These are phyloP conservation scores for Premnoplex brunnescens DNA, from an alignment of 2,797 vertebrate species.

Conservation along the genomic window DNA sequence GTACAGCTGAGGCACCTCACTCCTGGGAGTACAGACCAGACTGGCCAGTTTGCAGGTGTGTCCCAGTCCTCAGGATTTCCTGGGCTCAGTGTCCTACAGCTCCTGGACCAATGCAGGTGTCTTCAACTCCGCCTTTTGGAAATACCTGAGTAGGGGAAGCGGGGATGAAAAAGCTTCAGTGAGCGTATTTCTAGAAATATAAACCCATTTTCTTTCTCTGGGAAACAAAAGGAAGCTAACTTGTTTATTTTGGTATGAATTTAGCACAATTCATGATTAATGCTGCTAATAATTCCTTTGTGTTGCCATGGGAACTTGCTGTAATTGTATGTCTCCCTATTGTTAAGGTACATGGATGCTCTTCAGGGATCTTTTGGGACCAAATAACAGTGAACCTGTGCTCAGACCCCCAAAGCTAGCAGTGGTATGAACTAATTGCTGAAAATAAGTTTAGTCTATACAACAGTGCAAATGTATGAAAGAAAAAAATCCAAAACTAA, in stretches of 20 bases:
- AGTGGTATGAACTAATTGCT: background rate
- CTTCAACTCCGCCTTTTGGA: background rate
- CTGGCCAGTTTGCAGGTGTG: rapidly evolving
- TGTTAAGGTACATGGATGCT: background rate
- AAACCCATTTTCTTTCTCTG: background rate
- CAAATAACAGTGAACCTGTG: background rate
- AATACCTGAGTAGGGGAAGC: background rate
- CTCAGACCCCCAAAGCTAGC: background rate
- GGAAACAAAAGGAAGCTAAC: background rate
- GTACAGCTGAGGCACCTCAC: rapidly evolving
- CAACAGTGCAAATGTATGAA: background rate
- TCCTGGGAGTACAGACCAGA: rapidly evolving
- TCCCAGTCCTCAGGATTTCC: rapidly evolving
- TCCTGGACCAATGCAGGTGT: background rate
- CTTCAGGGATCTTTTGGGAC: background rate
- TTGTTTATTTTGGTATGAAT: background rate
- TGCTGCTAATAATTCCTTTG: background rate
- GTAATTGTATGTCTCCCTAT: background rate
- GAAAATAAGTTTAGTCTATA: background rate
- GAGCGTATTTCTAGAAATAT: background rate
- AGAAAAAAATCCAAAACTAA: background rate
- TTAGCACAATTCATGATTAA: background rate
- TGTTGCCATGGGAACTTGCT: background rate
- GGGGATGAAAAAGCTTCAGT: background rate
- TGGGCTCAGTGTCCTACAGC: background rate